Evolutionary conservation across 2,113 vertebrate genomes (phyloP).

Genomic region (Actenoides lindsayi): DNA sequence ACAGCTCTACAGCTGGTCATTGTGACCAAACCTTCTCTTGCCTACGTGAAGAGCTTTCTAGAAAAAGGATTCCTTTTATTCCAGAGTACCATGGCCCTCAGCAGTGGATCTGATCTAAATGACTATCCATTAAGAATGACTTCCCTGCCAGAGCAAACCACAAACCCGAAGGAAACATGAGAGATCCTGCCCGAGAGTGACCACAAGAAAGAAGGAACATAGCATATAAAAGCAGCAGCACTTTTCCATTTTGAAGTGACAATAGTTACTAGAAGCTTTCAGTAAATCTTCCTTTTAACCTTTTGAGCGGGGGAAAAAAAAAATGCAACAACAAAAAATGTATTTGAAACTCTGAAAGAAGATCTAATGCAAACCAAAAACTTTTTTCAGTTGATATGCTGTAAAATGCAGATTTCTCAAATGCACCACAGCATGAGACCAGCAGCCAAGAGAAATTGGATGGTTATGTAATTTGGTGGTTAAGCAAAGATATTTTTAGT

Average conservation of each 20-base stretch:
- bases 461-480: slow-evolving; percentile 66
- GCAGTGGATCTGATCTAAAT: not conserved
- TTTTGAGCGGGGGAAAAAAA: not conserved
- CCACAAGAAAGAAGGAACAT: not conserved
- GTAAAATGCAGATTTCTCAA: slow-evolving; percentile 29
- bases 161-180: not conserved
- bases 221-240: not conserved
- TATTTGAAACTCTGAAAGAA: not conserved
- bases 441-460: slow-evolving; percentile 19
- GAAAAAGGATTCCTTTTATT: not conserved
- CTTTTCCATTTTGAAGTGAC: not conserved
- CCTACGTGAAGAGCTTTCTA: not conserved
- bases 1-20: not conserved
- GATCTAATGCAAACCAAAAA: not conserved
- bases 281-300: not conserved
- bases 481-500: slow-evolving; percentile 71
- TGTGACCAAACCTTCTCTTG: not conserved
- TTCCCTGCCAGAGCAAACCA: not conserved
- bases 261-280: not conserved
- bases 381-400: not conserved
- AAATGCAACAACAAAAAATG: no score
- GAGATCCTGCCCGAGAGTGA: rapidly evolving
- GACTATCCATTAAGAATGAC: not conserved
- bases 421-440: not conserved
- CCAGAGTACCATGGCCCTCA: not conserved